Evolutionary conservation across 1,140 invertebrate genomes (phyloP).

Genomic region (Ladona fulva): DNA sequence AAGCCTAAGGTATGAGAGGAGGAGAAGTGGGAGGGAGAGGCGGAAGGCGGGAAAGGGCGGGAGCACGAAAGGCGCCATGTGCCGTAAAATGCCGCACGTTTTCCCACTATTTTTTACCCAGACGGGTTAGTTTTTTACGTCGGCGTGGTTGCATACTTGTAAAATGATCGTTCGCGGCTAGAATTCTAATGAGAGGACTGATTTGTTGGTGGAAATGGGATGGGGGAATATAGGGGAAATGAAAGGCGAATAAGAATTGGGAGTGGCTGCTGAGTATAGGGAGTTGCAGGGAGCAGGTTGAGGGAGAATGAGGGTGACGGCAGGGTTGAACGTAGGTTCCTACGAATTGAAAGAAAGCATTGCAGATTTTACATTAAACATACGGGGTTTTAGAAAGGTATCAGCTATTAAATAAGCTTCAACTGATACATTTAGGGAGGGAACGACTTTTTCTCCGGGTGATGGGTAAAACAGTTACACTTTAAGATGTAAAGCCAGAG

Average conservation of each 20-base stretch:
- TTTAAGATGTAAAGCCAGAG: too few relatives aligned
- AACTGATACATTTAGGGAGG: too few relatives aligned
- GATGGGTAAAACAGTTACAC: too few relatives aligned
- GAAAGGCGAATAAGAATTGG: too few relatives aligned
- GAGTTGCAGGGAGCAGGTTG: neutral
- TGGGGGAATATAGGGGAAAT: neutral
- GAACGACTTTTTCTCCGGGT: too few relatives aligned
- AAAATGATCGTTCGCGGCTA: neutral
- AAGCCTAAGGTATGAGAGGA: too few relatives aligned
- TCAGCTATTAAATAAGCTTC: too few relatives aligned
- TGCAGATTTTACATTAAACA: too few relatives aligned
- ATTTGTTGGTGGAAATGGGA: neutral
- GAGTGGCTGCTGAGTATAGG: neutral
- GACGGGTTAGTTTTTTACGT: neutral
- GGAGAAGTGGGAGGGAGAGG: neutral
- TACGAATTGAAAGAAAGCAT: neutral
- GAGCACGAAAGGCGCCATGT: too few relatives aligned
- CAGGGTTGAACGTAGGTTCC: too few relatives aligned
- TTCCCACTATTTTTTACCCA: neutral
- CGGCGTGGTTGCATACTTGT: neutral
- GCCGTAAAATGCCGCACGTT: neutral
- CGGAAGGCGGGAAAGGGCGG: too few relatives aligned
- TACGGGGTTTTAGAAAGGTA: too few relatives aligned
- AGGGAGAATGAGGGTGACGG: neutral
- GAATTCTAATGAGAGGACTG: constrained; percentile 3